Conservation (phyloP, 2,888 invertebrate species). For the Trisateles emortualis region DNA sequence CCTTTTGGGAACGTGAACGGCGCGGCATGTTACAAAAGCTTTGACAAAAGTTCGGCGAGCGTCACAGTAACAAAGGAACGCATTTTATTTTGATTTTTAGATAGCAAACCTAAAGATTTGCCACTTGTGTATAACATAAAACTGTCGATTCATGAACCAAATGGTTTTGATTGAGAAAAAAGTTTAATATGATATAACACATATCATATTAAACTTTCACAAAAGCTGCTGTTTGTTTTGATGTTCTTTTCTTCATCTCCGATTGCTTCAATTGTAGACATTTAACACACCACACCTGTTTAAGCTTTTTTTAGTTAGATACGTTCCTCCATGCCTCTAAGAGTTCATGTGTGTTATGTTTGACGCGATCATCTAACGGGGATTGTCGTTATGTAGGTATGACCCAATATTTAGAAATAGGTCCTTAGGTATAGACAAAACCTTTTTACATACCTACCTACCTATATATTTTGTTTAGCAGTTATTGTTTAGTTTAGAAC, state of each 20-base stretch:
- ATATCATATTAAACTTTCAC: conserved; percentile 66
- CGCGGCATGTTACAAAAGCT: conserved; percentile 70
- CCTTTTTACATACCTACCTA: too few species aligned
- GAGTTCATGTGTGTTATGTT: too few species aligned
- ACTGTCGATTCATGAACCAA: conserved; percentile 64
- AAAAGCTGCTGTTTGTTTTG: conserved; percentile 48
- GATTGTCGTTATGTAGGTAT: too few species aligned
- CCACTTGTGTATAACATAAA: conserved; percentile 62
- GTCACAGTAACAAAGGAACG: conserved; percentile 64
- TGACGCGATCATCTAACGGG: too few species aligned
- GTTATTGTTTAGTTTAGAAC: too few species aligned
- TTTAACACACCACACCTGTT: conserved; percentile 33
- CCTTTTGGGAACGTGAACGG: conserved; percentile 34
- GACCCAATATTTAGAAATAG: too few species aligned
- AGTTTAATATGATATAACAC: conserved; percentile 57
- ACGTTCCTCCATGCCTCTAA: not conserved
- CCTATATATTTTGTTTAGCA: too few species aligned
- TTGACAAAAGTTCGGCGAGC: conserved; percentile 73
- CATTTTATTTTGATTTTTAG: conserved; percentile 79
- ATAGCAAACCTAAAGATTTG: conserved; percentile 71
- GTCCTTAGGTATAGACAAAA: too few species aligned
- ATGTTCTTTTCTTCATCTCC: conserved; percentile 36
- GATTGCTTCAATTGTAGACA: conserved; percentile 31
- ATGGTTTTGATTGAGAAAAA: conserved; percentile 54
- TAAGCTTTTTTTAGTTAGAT: not conserved